These are phyloP conservation scores for Eulemur coronatus DNA, from an alignment of 2,797 vertebrate genomes.

Conservation along the genomic window DNA sequence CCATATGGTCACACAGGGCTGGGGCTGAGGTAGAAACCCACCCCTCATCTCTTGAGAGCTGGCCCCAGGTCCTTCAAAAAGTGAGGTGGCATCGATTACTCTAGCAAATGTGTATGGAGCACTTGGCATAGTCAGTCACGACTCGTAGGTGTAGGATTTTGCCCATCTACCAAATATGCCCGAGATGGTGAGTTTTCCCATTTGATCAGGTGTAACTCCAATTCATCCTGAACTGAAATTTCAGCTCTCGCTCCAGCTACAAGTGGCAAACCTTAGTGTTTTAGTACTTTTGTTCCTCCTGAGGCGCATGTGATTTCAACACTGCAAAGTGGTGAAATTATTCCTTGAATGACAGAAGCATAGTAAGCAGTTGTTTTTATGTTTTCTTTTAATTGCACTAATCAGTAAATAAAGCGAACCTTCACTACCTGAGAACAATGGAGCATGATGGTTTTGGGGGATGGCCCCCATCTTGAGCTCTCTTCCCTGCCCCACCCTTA, in stretches of 20 bases:
- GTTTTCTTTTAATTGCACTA: background rate
- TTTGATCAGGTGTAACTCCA: background rate
- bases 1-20: background rate
- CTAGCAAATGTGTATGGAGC: rapidly evolving
- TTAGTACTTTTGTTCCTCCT: background rate
- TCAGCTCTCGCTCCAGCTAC: background rate
- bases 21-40: background rate
- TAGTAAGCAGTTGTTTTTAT: background rate
- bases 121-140: background rate
- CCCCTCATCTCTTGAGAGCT: background rate
- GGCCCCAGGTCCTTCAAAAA: background rate
- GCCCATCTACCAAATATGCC: background rate
- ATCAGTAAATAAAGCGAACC: background rate
- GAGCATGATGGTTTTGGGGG: background rate
- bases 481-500: background rate
- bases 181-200: background rate
- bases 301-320: background rate
- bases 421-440: background rate
- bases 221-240: background rate
- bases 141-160: background rate
- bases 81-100: background rate
- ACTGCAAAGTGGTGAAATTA: background rate
- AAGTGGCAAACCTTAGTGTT: background rate
- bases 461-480: background rate
- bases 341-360: background rate